phyloP scores from a whole-genome alignment of 2,113 vertebrate genomes.

The Benitochromis conjunctus region DNA sequence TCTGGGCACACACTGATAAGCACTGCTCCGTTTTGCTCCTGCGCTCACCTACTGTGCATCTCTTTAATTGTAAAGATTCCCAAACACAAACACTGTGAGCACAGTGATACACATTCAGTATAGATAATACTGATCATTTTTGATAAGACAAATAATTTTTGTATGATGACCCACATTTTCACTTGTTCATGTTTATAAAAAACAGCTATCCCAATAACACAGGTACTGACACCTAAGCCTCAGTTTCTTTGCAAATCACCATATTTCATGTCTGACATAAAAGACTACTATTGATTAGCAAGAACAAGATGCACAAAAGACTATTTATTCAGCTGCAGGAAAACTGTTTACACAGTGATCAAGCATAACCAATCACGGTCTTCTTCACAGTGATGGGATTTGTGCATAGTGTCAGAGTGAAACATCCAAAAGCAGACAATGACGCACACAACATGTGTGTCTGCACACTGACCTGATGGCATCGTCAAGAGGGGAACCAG shows the following conservation, averaged over 20 bases:
- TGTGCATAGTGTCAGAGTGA: constrained; percentile 5
- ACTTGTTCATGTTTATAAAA: not conserved
- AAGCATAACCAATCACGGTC: constrained; percentile 4
- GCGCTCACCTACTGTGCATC: constrained; percentile 27
- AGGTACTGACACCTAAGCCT: not conserved
- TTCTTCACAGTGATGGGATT: constrained; percentile 4
- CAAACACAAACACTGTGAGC: not conserved
- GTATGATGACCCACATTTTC: not conserved
- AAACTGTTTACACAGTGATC: constrained; percentile 38
- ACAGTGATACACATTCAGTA: not conserved
- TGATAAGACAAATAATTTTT: not conserved
- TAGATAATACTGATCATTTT: not conserved
- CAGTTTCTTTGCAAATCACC: not conserved
- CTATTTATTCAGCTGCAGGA: constrained; percentile 18
- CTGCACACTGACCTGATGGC: constrained; percentile 77
- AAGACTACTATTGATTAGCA: constrained; percentile 31
- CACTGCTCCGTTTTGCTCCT: constrained; percentile 13
- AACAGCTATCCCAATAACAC: not conserved
- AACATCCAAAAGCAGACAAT: not conserved
- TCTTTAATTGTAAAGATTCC: constrained; percentile 10
- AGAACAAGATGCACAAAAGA: not conserved
- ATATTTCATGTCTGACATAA: not conserved
- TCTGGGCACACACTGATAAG: constrained; percentile 66
- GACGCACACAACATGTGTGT: not conserved
- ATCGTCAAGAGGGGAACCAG: constrained; percentile 70